phyloP scores from a whole-genome alignment of 2,797 vertebrate species.

The Nyctibius grandis region DNA sequence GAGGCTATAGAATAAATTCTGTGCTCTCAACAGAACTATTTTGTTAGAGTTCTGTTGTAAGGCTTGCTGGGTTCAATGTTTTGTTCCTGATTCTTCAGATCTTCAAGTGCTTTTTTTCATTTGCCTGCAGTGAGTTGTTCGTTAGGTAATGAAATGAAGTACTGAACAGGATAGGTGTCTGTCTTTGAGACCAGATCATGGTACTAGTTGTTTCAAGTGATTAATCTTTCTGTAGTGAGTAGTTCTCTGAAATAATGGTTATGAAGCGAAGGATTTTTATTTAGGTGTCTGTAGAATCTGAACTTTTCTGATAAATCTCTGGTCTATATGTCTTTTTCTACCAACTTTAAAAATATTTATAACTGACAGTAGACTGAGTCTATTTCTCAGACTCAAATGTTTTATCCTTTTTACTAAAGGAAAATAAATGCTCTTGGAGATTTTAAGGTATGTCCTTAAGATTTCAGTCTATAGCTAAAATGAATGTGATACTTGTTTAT shows the following conservation, averaged over 20 bases:
- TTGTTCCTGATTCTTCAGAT: neutral
- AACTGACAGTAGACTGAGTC: neutral
- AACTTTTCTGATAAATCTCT: neutral
- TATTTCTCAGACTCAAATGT: neutral
- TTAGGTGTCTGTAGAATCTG: neutral
- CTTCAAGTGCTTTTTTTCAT: neutral
- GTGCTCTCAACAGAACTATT: neutral
- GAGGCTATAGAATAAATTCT: neutral
- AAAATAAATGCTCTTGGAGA: neutral
- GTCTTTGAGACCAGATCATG: neutral
- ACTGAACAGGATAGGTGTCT: neutral
- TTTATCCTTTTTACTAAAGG: neutral
- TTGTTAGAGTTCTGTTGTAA: neutral
- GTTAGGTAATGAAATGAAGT: neutral
- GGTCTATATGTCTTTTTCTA: neutral
- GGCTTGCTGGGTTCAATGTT: neutral
- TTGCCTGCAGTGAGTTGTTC: neutral
- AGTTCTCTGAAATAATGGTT: neutral
- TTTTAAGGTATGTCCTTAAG: neutral
- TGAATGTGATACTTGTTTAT: neutral
- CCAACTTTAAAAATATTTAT: neutral
- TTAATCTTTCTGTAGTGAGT: neutral
- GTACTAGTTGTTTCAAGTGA: neutral
- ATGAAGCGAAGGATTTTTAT: neutral
- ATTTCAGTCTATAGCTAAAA: neutral